A percentile compares a stretch with the other conserved stretches of the same genome.
Evolutionary conservation across 2,888 invertebrate species (phyloP).

Genomic region (Gortyna flavago): DNA sequence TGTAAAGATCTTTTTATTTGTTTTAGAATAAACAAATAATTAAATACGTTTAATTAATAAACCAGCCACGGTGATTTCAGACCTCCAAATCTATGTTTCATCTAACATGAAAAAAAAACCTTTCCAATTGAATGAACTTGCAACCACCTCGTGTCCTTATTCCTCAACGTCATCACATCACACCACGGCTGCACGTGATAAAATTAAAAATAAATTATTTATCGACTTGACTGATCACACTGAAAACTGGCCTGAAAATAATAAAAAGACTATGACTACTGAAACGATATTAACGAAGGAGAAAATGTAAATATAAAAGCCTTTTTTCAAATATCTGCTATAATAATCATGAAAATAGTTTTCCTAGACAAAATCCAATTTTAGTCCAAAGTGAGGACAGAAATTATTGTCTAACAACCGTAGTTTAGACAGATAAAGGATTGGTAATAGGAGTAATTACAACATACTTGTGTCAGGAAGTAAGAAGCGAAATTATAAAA

Average conservation of each 20-base stretch:
- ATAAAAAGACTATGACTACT: background rate
- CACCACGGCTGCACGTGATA: background rate
- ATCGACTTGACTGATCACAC: background rate
- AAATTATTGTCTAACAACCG: constrained; percentile 34
- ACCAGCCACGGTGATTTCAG: background rate
- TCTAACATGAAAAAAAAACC: background rate
- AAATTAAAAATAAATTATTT: background rate
- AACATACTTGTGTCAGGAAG: constrained; percentile 29
- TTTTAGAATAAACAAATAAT: too few relatives aligned
- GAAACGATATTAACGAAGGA: background rate
- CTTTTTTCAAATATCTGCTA: background rate
- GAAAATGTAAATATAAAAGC: background rate
- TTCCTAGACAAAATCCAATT: constrained; percentile 42
- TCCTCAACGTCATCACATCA: background rate
- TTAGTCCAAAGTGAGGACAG: constrained; percentile 8
- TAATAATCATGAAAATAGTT: background rate
- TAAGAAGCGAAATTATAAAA: constrained; percentile 13
- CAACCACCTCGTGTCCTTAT: background rate
- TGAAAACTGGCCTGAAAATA: background rate
- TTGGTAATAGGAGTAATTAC: constrained; percentile 24
- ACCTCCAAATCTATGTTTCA: too few relatives aligned
- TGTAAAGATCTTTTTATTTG: too few relatives aligned
- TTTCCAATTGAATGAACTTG: background rate
- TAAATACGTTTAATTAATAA: background rate
- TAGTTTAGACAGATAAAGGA: constrained; percentile 9